Conservation (phyloP, 2,113 vertebrate species). For the Labeo rohita region DNA sequence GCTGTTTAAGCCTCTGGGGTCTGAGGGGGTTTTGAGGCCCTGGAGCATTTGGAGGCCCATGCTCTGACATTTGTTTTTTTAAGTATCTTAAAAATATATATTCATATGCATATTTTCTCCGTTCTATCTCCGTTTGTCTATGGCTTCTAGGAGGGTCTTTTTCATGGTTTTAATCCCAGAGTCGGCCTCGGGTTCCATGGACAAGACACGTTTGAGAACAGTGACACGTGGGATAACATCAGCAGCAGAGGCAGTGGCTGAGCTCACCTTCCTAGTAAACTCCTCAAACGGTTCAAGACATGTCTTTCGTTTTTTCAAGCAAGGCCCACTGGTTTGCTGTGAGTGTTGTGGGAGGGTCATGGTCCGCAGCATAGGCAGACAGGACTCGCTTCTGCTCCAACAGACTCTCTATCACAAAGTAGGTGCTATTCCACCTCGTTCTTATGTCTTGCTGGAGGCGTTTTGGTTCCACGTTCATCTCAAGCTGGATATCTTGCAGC, state of each 20-base stretch:
- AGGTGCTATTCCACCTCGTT: conserved; percentile 45
- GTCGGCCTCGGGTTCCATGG: conserved; percentile 21
- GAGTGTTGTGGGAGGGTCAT: conserved; percentile 41
- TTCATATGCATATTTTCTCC: too few species aligned
- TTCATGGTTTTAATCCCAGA: conserved; percentile 50
- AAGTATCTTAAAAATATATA: too few species aligned
- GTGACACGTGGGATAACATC: conserved; percentile 47
- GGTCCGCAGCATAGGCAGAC: conserved; percentile 36
- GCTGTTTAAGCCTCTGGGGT: too few species aligned
- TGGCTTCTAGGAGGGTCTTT: conserved; percentile 32
- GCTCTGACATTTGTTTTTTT: too few species aligned
- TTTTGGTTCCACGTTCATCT: conserved; percentile 34
- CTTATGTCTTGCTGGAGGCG: conserved; percentile 43
- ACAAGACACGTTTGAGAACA: conserved; percentile 30
- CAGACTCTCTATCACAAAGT: conserved; percentile 36
- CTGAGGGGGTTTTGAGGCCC: too few species aligned
- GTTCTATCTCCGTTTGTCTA: not conserved
- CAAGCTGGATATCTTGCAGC: conserved; percentile 45
- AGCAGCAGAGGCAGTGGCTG: conserved; percentile 37
- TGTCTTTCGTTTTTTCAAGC: conserved; percentile 32
- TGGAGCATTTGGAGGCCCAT: too few species aligned
- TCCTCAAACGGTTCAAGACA: conserved; percentile 38
- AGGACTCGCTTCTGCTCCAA: conserved; percentile 45
- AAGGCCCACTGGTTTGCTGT: conserved; percentile 41
- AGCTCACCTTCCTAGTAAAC: conserved; percentile 40